phyloP scores from a whole-genome alignment of 2,797 vertebrate species.

The Crax fasciolata region DNA sequence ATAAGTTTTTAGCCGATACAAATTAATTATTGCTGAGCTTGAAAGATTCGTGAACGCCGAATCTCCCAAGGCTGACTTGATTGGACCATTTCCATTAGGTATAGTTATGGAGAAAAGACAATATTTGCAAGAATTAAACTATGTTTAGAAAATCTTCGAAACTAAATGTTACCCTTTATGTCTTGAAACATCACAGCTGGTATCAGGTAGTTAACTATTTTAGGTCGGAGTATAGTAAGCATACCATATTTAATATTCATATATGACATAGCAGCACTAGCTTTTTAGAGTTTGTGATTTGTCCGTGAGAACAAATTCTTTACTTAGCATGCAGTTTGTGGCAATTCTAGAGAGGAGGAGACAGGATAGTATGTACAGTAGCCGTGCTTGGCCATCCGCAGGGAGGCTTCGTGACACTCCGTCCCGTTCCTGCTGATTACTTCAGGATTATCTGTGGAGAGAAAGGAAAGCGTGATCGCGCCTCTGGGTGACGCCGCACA shows the following conservation, averaged over 20 bases:
- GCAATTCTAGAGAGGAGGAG: conserved; percentile 95
- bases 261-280: conserved; percentile 89
- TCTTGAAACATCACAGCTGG: conserved; percentile 88
- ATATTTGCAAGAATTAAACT: conserved; percentile 86
- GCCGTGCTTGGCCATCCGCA: conserved; percentile 92
- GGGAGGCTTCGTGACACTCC: conserved; percentile 91
- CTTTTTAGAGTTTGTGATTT: conserved; percentile 88
- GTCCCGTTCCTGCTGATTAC: conserved; percentile 90
- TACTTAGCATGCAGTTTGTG: conserved; percentile 98
- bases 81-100: conserved; percentile 80
- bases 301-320: conserved; percentile 87
- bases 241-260: conserved; percentile 90
- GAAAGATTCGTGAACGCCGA: conserved; percentile 68
- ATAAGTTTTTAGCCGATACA: conserved; percentile 79
- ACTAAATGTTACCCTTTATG: conserved; percentile 87
- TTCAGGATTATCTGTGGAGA: conserved; percentile 98
- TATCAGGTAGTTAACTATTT: conserved; percentile 90
- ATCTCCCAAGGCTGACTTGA: conserved; percentile 74
- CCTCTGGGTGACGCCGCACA: neutral
- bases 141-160: conserved; percentile 86
- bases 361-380: conserved; percentile 98
- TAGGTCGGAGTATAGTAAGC: conserved; percentile 90
- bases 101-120: conserved; percentile 85
- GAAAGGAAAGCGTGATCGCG: conserved; percentile 65
- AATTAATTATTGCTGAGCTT: conserved; percentile 85